phyloP scores from a whole-genome alignment of 2,113 vertebrate genomes.

The Cranoglanis bouderius region DNA sequence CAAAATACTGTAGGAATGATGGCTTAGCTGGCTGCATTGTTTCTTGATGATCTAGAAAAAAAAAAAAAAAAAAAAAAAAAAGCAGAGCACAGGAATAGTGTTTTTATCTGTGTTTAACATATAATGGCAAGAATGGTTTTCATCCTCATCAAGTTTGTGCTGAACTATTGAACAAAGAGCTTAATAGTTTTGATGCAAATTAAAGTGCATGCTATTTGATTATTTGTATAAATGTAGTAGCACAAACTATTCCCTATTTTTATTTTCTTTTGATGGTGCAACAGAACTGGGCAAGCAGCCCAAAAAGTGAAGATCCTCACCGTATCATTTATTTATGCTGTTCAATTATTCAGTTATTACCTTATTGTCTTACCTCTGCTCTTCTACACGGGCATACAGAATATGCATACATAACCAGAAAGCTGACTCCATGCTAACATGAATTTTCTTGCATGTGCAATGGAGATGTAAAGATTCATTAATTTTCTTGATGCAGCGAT shows the following conservation, averaged over 20 bases:
- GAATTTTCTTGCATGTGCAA: neutral
- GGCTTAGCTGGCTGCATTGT: slow-evolving; percentile 86
- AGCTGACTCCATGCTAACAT: neutral
- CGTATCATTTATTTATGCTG: slow-evolving; percentile 54
- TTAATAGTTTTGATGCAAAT: neutral
- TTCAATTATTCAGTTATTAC: slow-evolving; percentile 56
- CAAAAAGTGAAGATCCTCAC: slow-evolving; percentile 19
- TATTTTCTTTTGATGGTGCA: slow-evolving; percentile 7
- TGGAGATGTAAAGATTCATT: neutral
- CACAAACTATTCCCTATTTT: neutral
- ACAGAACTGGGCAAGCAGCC: neutral
- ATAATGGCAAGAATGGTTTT: neutral
- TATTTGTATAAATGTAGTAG: neutral
- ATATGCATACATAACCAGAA: neutral
- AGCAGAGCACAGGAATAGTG: slow-evolving; percentile 18
- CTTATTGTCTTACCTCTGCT: slow-evolving; percentile 40
- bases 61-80: slow-evolving; percentile 53
- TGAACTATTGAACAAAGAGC: neutral
- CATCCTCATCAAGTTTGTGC: neutral
- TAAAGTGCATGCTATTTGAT: neutral
- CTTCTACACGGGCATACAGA: slow-evolving; percentile 23
- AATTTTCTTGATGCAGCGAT: neutral
- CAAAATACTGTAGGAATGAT: slow-evolving; percentile 96
- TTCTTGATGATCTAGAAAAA: slow-evolving; percentile 81
- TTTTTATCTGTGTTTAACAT: neutral